Evolutionary conservation across 2,113 vertebrate species (phyloP).

Genomic region (Fregata magnificens): DNA sequence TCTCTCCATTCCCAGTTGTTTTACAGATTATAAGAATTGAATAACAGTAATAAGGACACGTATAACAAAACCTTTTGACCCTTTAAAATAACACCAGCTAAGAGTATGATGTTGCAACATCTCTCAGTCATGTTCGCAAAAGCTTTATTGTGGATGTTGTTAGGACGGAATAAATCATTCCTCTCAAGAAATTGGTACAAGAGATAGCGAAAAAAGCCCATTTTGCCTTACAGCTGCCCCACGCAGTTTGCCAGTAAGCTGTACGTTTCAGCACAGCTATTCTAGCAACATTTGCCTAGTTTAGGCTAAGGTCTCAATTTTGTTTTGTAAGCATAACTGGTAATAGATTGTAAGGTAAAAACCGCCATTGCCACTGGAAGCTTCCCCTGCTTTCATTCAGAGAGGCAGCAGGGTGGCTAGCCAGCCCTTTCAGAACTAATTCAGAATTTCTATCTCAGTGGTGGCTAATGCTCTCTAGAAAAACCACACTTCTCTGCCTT

Average conservation of each 20-base stretch:
- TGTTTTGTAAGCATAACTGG: neutral
- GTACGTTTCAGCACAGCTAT: neutral
- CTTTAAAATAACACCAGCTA: neutral
- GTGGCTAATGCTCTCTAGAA: neutral
- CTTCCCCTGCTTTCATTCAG: neutral
- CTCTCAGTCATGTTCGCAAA: neutral
- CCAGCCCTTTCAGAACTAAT: neutral
- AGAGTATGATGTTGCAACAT: neutral
- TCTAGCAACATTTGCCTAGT: neutral
- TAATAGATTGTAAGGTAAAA: neutral
- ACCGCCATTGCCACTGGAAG: neutral
- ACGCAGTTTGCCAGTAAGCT: fast-evolving
- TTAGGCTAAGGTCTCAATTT: neutral
- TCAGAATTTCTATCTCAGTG: neutral
- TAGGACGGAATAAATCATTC: neutral
- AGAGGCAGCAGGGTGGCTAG: neutral
- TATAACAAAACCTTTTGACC: neutral
- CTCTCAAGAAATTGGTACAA: neutral
- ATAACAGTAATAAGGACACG: neutral
- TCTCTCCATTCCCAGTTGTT: neutral
- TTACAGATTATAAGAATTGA: neutral
- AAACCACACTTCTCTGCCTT: neutral
- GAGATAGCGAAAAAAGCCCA: neutral
- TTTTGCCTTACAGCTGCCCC: neutral
- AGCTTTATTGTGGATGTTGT: neutral